phyloP scores from a whole-genome alignment of 2,888 invertebrate species.

The Sinelater perroti region DNA sequence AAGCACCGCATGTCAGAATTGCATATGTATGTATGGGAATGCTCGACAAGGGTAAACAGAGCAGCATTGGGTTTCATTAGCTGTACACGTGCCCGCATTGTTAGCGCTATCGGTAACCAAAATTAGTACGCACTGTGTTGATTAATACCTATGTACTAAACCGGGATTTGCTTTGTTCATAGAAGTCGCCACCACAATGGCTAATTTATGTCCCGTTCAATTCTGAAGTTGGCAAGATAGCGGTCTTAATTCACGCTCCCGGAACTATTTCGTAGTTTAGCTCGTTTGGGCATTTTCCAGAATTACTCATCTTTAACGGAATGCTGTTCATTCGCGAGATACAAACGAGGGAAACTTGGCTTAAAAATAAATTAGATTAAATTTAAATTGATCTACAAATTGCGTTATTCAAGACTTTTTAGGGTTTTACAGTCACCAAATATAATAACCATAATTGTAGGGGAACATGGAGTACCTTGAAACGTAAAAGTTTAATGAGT shows the following conservation, averaged over 20 bases:
- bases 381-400: no score
- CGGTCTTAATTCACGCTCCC: background rate
- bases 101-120: constrained; percentile 29
- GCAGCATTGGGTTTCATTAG: constrained; percentile 36
- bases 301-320: background rate
- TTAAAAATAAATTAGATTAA: background rate
- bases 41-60: constrained; percentile 27
- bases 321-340: background rate
- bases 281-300: background rate
- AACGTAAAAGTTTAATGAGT: no score
- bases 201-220: constrained; percentile 26
- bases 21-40: constrained; percentile 21
- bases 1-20: constrained; percentile 18
- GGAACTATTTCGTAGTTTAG: no score
- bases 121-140: constrained; percentile 38
- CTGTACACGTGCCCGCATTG: constrained; percentile 31
- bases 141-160: constrained; percentile 30
- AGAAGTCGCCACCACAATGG: constrained; percentile 19
- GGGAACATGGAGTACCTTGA: no score
- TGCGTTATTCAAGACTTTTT: no score
- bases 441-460: no score
- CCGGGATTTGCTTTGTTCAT: constrained; percentile 28
- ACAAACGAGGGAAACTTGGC: no score
- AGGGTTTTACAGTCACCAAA: no score
- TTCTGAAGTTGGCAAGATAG: background rate